Evolutionary conservation across 2,797 vertebrate genomes (phyloP).

Genomic region (Microcaecilia unicolor): DNA sequence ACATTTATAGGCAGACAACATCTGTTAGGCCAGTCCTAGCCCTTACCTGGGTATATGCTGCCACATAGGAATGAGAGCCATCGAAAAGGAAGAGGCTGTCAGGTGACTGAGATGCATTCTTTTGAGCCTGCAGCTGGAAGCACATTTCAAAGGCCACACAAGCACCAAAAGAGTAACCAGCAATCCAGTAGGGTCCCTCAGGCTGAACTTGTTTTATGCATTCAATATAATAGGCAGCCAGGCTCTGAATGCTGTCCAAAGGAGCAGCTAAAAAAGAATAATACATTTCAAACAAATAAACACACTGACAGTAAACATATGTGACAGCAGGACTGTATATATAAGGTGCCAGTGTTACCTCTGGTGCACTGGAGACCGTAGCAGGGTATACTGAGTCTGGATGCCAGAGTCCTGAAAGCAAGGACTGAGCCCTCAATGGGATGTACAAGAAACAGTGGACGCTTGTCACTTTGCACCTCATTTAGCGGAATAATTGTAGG

Average conservation of each 20-base stretch:
- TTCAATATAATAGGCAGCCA: slow-evolving; percentile 80
- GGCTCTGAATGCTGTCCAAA: slow-evolving; percentile 79
- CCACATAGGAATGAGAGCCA: slow-evolving; percentile 86
- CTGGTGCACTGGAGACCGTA: slow-evolving; percentile 90
- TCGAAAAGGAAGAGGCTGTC: slow-evolving; percentile 86
- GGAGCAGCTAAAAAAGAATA: slow-evolving; percentile 66
- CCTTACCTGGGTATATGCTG: slow-evolving; percentile 91
- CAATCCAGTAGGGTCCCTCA: slow-evolving; percentile 81
- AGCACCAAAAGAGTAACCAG: slow-evolving; percentile 92
- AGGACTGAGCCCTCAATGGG: slow-evolving; percentile 84
- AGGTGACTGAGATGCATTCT: slow-evolving; percentile 44
- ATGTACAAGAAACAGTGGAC: slow-evolving; percentile 86
- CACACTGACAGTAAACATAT: too few species aligned
- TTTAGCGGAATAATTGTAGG: slow-evolving; percentile 75
- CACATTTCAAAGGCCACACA: slow-evolving; percentile 97
- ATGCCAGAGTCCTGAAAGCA: slow-evolving; percentile 69
- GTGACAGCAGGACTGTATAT: too few species aligned
- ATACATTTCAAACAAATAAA: neutral
- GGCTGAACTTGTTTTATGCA: slow-evolving; percentile 80
- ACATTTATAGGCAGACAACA: too few species aligned
- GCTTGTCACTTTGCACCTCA: slow-evolving; percentile 67
- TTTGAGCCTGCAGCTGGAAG: slow-evolving; percentile 77
- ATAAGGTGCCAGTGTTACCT: too few species aligned
- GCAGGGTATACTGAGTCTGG: slow-evolving; percentile 78
- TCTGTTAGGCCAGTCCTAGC: too few species aligned